A percentile compares a stretch with the other conserved stretches of the same genome.
These are phyloP conservation scores for Lanius collurio DNA, from an alignment of 2,113 vertebrate species.

Conservation along the genomic window DNA sequence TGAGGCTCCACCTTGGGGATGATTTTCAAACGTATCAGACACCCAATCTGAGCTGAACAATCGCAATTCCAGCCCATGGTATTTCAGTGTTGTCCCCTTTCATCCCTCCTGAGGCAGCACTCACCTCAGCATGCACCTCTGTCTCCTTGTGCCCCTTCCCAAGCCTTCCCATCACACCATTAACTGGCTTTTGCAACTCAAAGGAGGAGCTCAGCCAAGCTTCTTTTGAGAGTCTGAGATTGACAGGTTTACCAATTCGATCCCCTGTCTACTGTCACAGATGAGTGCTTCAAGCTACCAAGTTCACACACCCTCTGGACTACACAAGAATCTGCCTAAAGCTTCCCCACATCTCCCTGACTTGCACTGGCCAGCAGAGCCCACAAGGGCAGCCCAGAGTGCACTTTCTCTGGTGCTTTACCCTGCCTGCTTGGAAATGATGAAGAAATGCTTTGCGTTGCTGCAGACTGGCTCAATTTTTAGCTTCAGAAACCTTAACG, in stretches of 20 bases:
- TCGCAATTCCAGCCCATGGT: background rate
- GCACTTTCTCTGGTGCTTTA: background rate
- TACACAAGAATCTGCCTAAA: background rate
- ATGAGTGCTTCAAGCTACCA: background rate
- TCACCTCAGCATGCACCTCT: background rate
- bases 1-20: background rate
- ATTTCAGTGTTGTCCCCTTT: background rate
- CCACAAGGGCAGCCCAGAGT: background rate
- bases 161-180: background rate
- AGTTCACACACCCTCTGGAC: background rate
- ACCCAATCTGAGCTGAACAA: background rate
- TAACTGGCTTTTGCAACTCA: background rate
- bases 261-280: background rate
- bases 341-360: background rate
- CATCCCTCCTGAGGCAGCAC: background rate
- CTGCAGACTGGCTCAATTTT: background rate
- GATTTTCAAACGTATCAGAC: background rate
- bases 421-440: background rate
- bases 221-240: background rate
- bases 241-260: constrained; percentile 21
- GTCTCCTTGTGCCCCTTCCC: background rate
- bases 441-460: background rate
- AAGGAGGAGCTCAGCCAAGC: background rate
- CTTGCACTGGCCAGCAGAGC: background rate
- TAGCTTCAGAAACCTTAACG: constrained; percentile 48